Evolutionary conservation across 2,797 vertebrate species (phyloP).

Genomic region (Morelia viridis): DNA sequence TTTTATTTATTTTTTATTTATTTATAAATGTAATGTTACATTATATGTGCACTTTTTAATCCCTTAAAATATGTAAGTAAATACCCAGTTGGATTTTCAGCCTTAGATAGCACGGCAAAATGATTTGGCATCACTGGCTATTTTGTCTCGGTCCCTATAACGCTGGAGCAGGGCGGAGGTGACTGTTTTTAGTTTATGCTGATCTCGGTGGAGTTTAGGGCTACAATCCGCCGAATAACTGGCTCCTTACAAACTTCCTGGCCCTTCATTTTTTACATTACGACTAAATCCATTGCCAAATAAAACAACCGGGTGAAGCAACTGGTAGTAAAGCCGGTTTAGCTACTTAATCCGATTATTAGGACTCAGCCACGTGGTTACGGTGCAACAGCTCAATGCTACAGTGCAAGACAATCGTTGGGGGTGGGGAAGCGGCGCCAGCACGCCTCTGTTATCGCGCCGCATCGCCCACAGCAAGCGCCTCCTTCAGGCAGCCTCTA

Average conservation of each 20-base stretch:
- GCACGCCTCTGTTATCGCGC: background rate
- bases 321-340: background rate
- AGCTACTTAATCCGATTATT: background rate
- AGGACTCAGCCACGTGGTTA: background rate
- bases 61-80: no score
- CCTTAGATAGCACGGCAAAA: no score
- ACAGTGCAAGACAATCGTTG: no score
- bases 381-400: no score
- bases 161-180: background rate
- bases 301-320: background rate
- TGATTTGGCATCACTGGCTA: no score
- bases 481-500: background rate
- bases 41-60: no score
- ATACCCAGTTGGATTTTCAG: no score
- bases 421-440: background rate
- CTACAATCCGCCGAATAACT: background rate
- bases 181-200: background rate
- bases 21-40: no score
- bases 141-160: background rate
- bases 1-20: no score
- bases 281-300: background rate
- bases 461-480: background rate
- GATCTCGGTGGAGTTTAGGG: background rate
- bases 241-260: no score
- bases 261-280: background rate